Percentiles rank a stretch among this genome's conserved stretches.
phyloP scores from a whole-genome alignment of 1,140 invertebrate genomes.

The Palaemon carinicauda region DNA sequence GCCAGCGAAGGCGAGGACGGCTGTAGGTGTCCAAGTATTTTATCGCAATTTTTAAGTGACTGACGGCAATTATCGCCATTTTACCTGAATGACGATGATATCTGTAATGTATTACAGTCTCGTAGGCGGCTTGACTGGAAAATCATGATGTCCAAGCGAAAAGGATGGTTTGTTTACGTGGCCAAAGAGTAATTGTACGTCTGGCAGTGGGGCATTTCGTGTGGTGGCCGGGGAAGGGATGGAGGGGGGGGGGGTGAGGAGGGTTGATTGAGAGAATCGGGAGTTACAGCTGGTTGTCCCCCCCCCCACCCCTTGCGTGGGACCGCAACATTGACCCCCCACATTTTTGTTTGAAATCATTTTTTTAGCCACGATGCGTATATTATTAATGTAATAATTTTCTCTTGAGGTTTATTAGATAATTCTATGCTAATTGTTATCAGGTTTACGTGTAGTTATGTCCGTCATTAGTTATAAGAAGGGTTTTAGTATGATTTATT shows the following conservation, averaged over 20 bases:
- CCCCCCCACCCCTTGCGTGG: neutral
- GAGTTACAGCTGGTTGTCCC: conserved; percentile 17
- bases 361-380: neutral
- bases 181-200: conserved; percentile 7
- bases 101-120: neutral
- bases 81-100: too few relatives aligned
- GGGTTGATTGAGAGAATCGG: neutral
- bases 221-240: neutral
- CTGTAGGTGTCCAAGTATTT: conserved; percentile 35
- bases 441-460: too few relatives aligned
- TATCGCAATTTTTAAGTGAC: neutral
- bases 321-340: neutral
- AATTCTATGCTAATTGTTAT: too few relatives aligned
- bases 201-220: conserved; percentile 7
- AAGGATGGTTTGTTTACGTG: conserved; percentile 41
- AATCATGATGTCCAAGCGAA: neutral
- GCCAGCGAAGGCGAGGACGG: conserved; percentile 47
- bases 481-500: too few relatives aligned
- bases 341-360: neutral
- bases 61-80: too few relatives aligned
- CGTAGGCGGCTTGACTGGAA: neutral
- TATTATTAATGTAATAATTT: too few relatives aligned
- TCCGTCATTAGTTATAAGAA: too few relatives aligned
- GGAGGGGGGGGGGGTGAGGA: neutral
- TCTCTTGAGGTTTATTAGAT: too few relatives aligned